Evolutionary conservation across 2,113 vertebrate species (phyloP), one percentile per base, ranked within the genome.

Genomic region (Apodemus speciosus): DNA sequence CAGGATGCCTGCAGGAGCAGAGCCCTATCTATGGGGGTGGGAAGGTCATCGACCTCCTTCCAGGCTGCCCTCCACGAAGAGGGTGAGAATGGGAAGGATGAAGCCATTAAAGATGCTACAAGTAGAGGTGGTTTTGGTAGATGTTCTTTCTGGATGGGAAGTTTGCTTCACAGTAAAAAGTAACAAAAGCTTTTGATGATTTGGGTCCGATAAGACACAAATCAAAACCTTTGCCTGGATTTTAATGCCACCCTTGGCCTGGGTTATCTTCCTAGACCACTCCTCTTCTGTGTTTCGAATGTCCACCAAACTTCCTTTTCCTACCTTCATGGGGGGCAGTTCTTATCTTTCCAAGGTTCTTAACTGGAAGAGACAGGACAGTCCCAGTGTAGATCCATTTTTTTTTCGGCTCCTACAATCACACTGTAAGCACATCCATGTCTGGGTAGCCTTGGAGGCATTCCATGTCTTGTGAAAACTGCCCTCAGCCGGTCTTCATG

Each of bases 341-440:
- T 46, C 30, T 60, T 32, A 56, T 3, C 13, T 69, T 43, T 43
- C 35, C 43, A 25, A 71, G 8, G 14, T 75, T 51, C n/a, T 4
- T 66, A 60, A 11, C 30, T 79, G n/a, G 53, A 72, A 13, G 73
- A 68, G 23, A n/a, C 43, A 83, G 89, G 11, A 18, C 13, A 3
- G 79, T 38, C 25, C 8, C 51, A 49, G 60, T 40, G 43, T 62
- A 58, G 49, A 25, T 66, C 9, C 16, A 35, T 20, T 25, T 46
- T 58, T 58, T 46, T 14, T 14, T 14, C 8, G 23, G 60, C 23
- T 35, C 49, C 46, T 15, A 51, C 30, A 51, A 38, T 73, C 3
- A 2, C 18, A 27, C 58, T 15, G 0, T 23, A n/a, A 68, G 18
- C 4, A 60, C 15, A 14, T 80, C 15, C 2, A 0, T 43, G 25